Conservation (phyloP, 1,140 invertebrate genomes). For the Varroa destructor region DNA sequence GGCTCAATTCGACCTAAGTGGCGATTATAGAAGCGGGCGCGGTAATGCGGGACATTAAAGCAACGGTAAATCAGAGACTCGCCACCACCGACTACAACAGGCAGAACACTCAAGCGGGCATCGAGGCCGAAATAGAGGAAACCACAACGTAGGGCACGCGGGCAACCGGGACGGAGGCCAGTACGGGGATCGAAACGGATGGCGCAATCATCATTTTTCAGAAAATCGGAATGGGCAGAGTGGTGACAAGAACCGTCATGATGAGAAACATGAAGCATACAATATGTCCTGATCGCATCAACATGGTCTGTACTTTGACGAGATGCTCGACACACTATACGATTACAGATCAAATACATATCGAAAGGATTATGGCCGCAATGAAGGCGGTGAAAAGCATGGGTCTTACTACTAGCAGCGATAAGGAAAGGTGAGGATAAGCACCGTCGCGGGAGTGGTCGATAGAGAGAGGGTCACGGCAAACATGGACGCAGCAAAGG, state of each 20-base stretch:
- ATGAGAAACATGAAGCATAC: conserved; percentile 8
- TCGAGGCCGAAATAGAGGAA: background rate
- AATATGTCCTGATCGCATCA: background rate
- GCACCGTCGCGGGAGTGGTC: background rate
- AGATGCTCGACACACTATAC: background rate
- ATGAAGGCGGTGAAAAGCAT: conserved; percentile 4
- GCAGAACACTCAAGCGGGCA: background rate
- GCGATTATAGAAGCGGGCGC: background rate
- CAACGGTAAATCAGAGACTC: background rate
- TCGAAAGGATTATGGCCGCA: conserved; percentile 3
- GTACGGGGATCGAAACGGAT: background rate
- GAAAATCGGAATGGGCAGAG: background rate
- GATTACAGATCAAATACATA: background rate
- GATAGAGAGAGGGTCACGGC: conserved; percentile 1
- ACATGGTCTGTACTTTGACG: conserved; percentile 3
- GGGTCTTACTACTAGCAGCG: conserved; percentile 1
- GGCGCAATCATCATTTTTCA: background rate
- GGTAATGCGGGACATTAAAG: background rate
- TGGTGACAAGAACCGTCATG: background rate
- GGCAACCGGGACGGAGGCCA: background rate
- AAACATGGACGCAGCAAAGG: background rate
- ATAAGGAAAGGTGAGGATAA: conserved; percentile 1
- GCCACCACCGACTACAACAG: too few species aligned
- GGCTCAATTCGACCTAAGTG: too few species aligned
- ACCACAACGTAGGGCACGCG: background rate